Evolutionary conservation across 2,888 invertebrate species (phyloP), one percentile per base, ranked within the genome.

Genomic region (Nomada fabriciana): DNA sequence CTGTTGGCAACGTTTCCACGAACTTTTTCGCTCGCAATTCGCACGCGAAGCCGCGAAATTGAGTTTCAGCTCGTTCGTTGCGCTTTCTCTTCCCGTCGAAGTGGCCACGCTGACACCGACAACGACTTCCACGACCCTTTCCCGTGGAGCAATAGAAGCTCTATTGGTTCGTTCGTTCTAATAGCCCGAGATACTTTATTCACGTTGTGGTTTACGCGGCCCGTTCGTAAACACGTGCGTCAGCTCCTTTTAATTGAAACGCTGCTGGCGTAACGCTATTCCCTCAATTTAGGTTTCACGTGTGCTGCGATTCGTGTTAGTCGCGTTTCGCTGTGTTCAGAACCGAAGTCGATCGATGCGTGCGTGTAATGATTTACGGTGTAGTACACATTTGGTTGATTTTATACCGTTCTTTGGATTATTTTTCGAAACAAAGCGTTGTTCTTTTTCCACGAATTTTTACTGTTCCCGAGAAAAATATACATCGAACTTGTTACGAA

Each of bases 31-130:
- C 47, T 70, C 11, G 20, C 29, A 47, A 20, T 25, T 25, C 52
- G 52, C 23, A 20, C 50, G 53, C 63, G 83, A 78, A 81, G 76
- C 83, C 80, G 52, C 70, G 72, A 71, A 65, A 85, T 80, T 72
- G 74, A 65, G 59, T 74, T 57, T 29, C 57, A 68, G 15, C 50
- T 81, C 71, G 79, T 78, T 76, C 67, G 43, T 53, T 61, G 43
- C 74, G 76, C 65, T 85, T 78, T 75, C 29, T 53, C 47, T 36
- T 25, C 53, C 29, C 50, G 67, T 50, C 68, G 75, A 73, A 52
- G 50, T 15, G 36, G 15, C n/a, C 50, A 50, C 74, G 1, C 42
- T 18, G 23, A n/a, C 59, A 25, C 11, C 18, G 23, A 42, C 53
- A n/a, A 20, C 20, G n/a, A 20, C 53, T n/a, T 20, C 53, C 20